Conservation (phyloP, 1,140 invertebrate genomes). For the Rhizoglyphus robini region DNA sequence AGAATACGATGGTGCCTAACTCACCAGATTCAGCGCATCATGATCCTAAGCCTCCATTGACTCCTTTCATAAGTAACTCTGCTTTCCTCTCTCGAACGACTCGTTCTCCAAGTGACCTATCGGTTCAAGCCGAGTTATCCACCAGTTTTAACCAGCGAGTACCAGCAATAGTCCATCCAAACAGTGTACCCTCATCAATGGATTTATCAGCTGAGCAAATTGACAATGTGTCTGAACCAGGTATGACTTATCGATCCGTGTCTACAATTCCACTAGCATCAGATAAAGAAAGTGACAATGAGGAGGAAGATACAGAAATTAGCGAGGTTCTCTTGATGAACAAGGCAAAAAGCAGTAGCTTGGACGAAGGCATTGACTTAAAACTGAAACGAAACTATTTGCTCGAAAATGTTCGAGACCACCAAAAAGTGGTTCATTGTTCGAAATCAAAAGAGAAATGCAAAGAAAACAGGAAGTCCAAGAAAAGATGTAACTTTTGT, state of each 20-base stretch:
- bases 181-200: no score
- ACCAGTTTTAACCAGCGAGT: no score
- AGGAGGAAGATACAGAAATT: neutral
- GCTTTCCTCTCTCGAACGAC: no score
- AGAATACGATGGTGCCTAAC: neutral
- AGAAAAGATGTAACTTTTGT: constrained; percentile 7
- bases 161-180: no score
- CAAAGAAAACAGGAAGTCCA: neutral
- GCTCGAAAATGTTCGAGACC: neutral
- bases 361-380: neutral
- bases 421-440: neutral
- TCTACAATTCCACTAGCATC: constrained; percentile 6
- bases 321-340: no score
- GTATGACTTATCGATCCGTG: neutral
- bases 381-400: constrained; percentile 1
- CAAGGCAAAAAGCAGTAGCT: neutral
- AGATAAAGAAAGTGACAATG: neutral
- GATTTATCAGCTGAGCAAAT: no score
- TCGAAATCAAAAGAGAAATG: neutral
- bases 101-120: no score
- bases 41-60: no score
- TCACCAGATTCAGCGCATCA: no score
- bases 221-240: neutral
- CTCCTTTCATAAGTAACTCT: no score
- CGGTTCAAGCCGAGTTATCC: no score